Evolutionary conservation across 2,888 invertebrate species (phyloP), one percentile per base, ranked within the genome.

Genomic region (Tipula lateralis): DNA sequence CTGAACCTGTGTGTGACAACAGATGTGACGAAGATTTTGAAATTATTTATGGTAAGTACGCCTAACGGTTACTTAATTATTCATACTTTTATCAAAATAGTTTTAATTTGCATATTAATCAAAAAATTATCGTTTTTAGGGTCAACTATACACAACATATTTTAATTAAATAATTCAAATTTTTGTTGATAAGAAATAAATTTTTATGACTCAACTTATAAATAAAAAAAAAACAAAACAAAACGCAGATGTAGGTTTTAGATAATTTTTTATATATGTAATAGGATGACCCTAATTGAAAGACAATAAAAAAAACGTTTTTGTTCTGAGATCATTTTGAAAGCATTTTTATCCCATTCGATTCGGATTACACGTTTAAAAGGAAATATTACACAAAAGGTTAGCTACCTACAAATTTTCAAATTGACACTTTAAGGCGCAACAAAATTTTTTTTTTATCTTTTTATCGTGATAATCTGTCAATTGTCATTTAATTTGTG

Each of bases 401-500:
- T 66, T 66, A 66, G 9, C 66, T 66, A 66, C 12, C n/a, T n/a
- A n/a, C 24, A 24, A 66, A 66, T 24, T 24, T 50, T 24, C 66
- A 66, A 24, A 66, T 66, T 66, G 66, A 66, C 66, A 66, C 24
- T 66, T 66, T 66, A 66, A 66, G 24, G 66, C 13, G 13, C 1
- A 19, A 66, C 24, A 66, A 66, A 19, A 66, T 24, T 1, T 13
- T 24, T 1, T 13, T n/a, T 44, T 2, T 66, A 66, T 66, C 66
- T 66, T 24, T n/a, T n/a, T 66, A 66, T 66, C 66, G 24, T 6
- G 24, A 66, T 66, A 66, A 66, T 66, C 66, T 66, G 66, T 66
- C 66, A 66, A 66, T 66, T 66, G 66, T 66, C 66, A 66, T 66
- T 66, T 66, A 66, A 66, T 66, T 66, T 66, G 66, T 66, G 66